These are phyloP conservation scores for Ancistrus triradiatus DNA, from an alignment of 2,113 vertebrate genomes.

Conservation along the genomic window DNA sequence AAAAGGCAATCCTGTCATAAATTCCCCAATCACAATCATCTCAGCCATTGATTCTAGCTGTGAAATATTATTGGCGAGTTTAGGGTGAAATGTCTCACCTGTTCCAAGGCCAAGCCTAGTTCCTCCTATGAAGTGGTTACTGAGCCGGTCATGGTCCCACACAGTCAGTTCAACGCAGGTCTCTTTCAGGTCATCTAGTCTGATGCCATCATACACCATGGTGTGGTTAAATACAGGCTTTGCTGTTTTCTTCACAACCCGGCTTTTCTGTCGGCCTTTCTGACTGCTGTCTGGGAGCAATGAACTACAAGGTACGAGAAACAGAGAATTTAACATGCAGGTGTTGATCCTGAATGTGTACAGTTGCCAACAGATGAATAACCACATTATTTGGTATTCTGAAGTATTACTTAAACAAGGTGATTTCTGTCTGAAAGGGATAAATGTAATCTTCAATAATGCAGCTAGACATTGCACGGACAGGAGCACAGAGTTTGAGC, in stretches of 20 bases:
- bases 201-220: slow-evolving; percentile 90
- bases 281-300: slow-evolving; percentile 83
- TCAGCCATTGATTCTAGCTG: too few species aligned
- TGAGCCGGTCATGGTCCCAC: slow-evolving; percentile 86
- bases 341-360: too few species aligned
- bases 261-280: slow-evolving; percentile 86
- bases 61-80: neutral
- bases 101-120: slow-evolving; percentile 86
- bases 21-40: too few species aligned
- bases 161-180: slow-evolving; percentile 88
- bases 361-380: too few species aligned
- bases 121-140: slow-evolving; percentile 85
- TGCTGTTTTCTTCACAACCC: slow-evolving; percentile 76
- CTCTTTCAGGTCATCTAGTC: slow-evolving; percentile 79
- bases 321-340: neutral
- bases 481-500: too few species aligned
- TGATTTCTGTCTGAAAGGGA: too few species aligned
- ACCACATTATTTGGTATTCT: too few species aligned
- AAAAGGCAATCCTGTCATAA: neutral
- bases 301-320: slow-evolving; percentile 60
- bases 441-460: too few species aligned
- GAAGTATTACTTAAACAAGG: too few species aligned
- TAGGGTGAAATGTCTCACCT: slow-evolving; percentile 61
- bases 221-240: slow-evolving; percentile 91
- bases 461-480: too few species aligned